Percentiles rank a stretch among this genome's conserved stretches.
Evolutionary conservation across 2,888 invertebrate genomes (phyloP).

Genomic region (Agrochola litura): DNA sequence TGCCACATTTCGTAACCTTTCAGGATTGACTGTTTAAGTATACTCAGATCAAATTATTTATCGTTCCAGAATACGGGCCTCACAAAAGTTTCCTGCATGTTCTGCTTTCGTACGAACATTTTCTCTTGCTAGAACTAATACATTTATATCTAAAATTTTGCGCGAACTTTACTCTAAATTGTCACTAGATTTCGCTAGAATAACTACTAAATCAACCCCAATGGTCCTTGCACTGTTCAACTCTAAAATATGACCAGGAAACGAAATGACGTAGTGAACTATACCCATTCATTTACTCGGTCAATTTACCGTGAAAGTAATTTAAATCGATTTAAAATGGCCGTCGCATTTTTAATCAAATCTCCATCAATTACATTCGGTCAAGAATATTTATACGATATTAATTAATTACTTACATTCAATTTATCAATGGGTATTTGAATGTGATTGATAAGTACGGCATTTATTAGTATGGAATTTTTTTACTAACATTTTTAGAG

Average conservation of each 20-base stretch:
- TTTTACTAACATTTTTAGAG: constrained; percentile 14
- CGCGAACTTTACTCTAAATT: neutral
- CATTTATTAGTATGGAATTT: constrained; percentile 28
- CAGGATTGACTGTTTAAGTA: no score
- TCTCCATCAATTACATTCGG: constrained; percentile 54
- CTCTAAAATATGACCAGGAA: constrained; percentile 53
- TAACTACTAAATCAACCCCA: constrained; percentile 15
- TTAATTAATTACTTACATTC: constrained; percentile 57
- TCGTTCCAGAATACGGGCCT: neutral
- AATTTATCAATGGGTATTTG: constrained; percentile 47
- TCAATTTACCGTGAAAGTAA: constrained; percentile 65
- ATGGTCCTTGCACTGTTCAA: constrained; percentile 13
- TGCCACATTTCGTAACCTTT: no score
- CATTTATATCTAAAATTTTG: constrained; percentile 1
- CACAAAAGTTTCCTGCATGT: neutral
- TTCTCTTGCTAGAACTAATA: neutral
- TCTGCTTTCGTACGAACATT: neutral
- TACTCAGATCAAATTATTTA: neutral
- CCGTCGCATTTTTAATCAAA: constrained; percentile 59
- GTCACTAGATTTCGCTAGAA: constrained; percentile 11
- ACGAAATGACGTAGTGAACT: constrained; percentile 4
- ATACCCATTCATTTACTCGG: constrained; percentile 9
- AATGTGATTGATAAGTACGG: constrained; percentile 39
- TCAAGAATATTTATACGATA: constrained; percentile 48
- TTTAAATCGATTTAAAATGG: constrained; percentile 62